Evolutionary conservation across 2,888 invertebrate species (phyloP), one percentile per base, ranked within the genome.

Genomic region (Pseudeuparius sepicola): DNA sequence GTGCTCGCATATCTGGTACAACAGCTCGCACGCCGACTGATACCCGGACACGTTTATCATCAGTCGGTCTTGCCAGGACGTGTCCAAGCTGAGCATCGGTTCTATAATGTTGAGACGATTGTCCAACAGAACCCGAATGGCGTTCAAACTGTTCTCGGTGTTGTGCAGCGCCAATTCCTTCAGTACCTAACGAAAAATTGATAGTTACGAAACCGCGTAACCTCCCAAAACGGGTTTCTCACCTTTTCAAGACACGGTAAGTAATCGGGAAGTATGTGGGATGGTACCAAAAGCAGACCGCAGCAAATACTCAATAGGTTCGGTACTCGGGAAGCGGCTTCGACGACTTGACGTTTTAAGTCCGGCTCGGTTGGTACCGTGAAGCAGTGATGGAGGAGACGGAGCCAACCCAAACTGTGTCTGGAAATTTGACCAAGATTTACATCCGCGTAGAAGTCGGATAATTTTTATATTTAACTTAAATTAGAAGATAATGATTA

Each of bases 341-440:
- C 66, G 11, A 73, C 63, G 13, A 77, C 66, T 44, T 68, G 64
- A 2, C 59, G 60, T 18, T 50, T 50, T 40, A 66, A 59, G 47
- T 68, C 66, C 29, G 43, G 46, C 33, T 57, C 57, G 3, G 46
- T 50, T 29, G 66, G 61, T 14, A 65, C 56, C 31, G 75, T 76
- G 42, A 86, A 72, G 53, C 87, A 87, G 51, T 83, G 81, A 46
- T 86, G 78, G 25, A 90, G 66, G 42, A 90, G 71, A 42, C 82
- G 68, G 43, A 89, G 69, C 90, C 90, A 90, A 41, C 86, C 84
- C 55, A 20, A 7, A 20, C 20, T 20, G n/a, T 20, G 20, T 7
- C 20, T 20, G 20, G n/a, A 20, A 20, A 7, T 20, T n/a, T n/a
- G n/a, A n/a, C n/a, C n/a, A n/a, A n/a, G n/a, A n/a, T n/a, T n/a